Base-by-base conservation (phyloP, 2,797 vertebrate genomes). In the Sparus aurata region DNA sequence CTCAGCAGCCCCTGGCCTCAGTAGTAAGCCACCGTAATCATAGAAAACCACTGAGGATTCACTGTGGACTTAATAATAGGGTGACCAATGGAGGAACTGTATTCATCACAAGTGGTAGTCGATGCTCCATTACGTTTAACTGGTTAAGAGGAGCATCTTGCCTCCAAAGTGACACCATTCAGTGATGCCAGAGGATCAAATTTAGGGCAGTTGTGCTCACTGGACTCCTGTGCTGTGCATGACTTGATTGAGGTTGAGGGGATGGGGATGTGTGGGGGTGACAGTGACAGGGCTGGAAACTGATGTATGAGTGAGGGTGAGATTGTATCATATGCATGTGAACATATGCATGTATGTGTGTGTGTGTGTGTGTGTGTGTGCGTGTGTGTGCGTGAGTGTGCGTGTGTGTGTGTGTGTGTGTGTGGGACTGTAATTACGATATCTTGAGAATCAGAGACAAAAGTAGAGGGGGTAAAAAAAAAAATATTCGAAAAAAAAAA, bases 191-290 rank as follows among this genome's bases (percentile, higher is more conserved):
- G 76, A 82, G 91, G 90, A 87, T 89, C 93, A 93, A 93, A 94
- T 92, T 94, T 94, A 95, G 93, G 94, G 95, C 95, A 96, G 95
- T 94, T 94, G 86, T 90, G 85, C 85, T 93, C 82, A 88, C 87
- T 92, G 95, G 95, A 96, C 95, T 95, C 95, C 95, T 89, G 87
- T 67, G 70, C 83, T 86, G 73, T 87, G 79, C 80, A 85, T 85
- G 87, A 69, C 73, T 84, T 79, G 82, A 80, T 76, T 79, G 76
- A 85, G 77, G 82, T 85, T 82, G 75, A 80, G 77, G 81, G 83
- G 69, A 87, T 86, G 88, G 88, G 87, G 69, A 81, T 87, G 88
- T 82, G 77, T 78, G 74, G 79, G 84, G 78, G 81, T 87, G 87
- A 89, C 73, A 82, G 85, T 89, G 83, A 90, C 74, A 91, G 88